phyloP scores from a whole-genome alignment of 2,888 invertebrate species.

The Drosophila atripex region DNA sequence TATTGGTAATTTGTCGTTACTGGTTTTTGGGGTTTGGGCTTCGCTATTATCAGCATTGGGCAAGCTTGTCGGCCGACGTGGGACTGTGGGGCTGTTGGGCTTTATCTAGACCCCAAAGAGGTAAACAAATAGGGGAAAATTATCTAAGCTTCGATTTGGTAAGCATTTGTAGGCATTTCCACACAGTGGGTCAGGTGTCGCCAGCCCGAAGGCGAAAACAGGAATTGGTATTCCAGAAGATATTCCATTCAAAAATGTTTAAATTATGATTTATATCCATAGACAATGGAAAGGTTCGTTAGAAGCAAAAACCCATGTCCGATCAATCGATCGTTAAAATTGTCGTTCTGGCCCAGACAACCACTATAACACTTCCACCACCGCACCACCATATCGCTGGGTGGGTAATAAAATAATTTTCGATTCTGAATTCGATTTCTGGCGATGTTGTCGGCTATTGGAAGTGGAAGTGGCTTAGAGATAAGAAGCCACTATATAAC shows the following conservation, averaged over 20 bases:
- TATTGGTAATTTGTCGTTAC: slow-evolving; percentile 49
- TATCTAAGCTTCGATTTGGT: slow-evolving; percentile 72
- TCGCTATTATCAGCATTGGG: slow-evolving; percentile 60
- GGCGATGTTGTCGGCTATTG: slow-evolving; percentile 46
- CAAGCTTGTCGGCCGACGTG: slow-evolving; percentile 43
- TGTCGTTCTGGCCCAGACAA: slow-evolving; percentile 33
- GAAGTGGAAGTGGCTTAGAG: slow-evolving; percentile 53
- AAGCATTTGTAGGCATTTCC: slow-evolving; percentile 33
- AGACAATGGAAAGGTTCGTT: too few species aligned
- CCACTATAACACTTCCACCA: slow-evolving; percentile 4
- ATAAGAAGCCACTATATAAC: slow-evolving; percentile 47
- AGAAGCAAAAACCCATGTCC: background rate
- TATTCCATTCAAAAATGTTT: background rate
- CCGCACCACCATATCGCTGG: slow-evolving; percentile 11
- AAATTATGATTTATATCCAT: slow-evolving; percentile 16
- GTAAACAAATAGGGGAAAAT: slow-evolving; percentile 72
- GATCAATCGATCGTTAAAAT: slow-evolving; percentile 29
- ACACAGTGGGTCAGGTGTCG: slow-evolving; percentile 44
- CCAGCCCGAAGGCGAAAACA: background rate
- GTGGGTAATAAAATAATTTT: slow-evolving; percentile 51
- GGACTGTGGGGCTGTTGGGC: background rate
- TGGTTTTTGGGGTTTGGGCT: slow-evolving; percentile 31
- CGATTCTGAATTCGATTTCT: too few species aligned
- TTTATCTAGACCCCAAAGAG: slow-evolving; percentile 71
- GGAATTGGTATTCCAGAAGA: background rate